Percentiles rank a stretch among this genome's conserved stretches.
Conservation (phyloP, 2,888 invertebrate species). For the Torymus tubicola region DNA sequence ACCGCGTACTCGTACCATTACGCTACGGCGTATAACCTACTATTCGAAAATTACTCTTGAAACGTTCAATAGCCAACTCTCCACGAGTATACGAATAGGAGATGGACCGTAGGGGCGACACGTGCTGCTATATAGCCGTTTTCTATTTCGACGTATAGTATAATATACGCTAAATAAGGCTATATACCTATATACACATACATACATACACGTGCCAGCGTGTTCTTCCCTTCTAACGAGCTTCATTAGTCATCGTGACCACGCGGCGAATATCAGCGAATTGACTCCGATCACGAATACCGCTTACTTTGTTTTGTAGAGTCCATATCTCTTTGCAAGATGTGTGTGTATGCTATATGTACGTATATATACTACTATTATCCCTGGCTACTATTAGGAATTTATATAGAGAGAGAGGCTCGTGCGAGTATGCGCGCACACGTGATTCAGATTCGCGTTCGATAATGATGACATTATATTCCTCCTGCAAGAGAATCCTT, state of each 20-base stretch:
- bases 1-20: background rate
- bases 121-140: constrained; percentile 13
- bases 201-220: background rate
- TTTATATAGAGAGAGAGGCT: constrained; percentile 16
- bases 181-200: background rate
- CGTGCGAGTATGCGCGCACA: background rate
- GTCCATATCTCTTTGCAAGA: constrained; percentile 7
- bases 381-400: constrained; percentile 1
- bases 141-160: constrained; percentile 39
- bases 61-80: constrained; percentile 28
- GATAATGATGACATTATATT: constrained; percentile 57
- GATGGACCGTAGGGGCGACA: constrained; percentile 16
- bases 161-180: constrained; percentile 43
- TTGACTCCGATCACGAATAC: constrained; percentile 38
- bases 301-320: constrained; percentile 37
- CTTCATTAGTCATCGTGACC: constrained; percentile 54
- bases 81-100: background rate
- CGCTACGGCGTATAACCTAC: constrained; percentile 37
- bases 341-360: background rate
- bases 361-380: background rate
- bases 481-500: constrained; percentile 5
- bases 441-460: constrained; percentile 53
- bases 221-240: constrained; percentile 43
- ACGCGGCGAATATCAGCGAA: constrained; percentile 26
- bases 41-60: constrained; percentile 50